phyloP scores from a whole-genome alignment of 2,113 vertebrate species.

The Myotis lucifugus region DNA sequence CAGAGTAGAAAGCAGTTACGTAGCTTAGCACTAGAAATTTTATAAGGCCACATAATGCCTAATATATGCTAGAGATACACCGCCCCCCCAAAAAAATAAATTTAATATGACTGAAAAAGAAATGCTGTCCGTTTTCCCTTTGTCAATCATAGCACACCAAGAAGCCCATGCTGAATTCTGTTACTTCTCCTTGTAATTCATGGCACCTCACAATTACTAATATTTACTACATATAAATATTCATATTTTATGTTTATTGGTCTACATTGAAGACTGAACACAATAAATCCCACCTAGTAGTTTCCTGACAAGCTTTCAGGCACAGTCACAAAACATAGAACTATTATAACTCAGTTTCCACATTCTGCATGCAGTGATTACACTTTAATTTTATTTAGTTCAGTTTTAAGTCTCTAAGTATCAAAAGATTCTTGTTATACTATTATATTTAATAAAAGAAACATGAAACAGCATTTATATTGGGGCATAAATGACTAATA shows the following conservation, averaged over 20 bases:
- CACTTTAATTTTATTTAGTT: conserved; percentile 45
- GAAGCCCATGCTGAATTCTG: not conserved
- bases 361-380: not conserved
- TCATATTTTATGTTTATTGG: not conserved
- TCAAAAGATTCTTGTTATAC: conserved; percentile 3
- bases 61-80: not conserved
- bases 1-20: not conserved
- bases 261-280: not conserved
- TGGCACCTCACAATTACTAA: not conserved
- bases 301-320: not conserved
- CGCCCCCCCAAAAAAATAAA: not conserved
- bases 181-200: not conserved
- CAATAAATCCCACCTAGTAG: not conserved
- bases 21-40: not conserved
- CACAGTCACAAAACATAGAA: conserved; percentile 8
- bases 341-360: not conserved
- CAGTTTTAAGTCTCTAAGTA: conserved; percentile 25
- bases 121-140: not conserved
- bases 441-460: conserved; percentile 49
- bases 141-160: not conserved
- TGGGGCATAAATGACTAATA: conserved; percentile 55
- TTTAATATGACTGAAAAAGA: not conserved
- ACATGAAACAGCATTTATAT: conserved; percentile 38
- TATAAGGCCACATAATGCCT: not conserved
- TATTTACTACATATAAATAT: not conserved